These are phyloP conservation scores for Mylabris sibirica DNA, from an alignment of 2,888 invertebrate species.

Conservation along the genomic window DNA sequence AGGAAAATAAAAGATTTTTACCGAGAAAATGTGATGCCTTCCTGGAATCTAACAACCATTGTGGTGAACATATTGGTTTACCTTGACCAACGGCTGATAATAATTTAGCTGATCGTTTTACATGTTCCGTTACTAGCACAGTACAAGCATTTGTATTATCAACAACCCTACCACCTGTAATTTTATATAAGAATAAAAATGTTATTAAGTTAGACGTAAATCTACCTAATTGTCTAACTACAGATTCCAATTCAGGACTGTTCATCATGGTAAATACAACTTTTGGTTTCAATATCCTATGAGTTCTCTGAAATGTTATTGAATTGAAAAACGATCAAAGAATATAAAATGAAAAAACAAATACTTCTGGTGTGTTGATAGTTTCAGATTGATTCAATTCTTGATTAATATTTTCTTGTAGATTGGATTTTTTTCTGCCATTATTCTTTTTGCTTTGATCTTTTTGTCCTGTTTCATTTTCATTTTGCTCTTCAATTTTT, in stretches of 20 bases:
- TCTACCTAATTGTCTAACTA: constrained; percentile 53
- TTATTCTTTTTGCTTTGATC: background rate
- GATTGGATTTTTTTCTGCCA: background rate
- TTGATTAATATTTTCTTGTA: background rate
- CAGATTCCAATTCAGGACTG: constrained; percentile 52
- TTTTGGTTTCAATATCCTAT: constrained; percentile 53
- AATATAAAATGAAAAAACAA: constrained; percentile 15
- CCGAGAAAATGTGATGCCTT: constrained; percentile 54
- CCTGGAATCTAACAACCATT: constrained; percentile 55
- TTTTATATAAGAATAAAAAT: background rate
- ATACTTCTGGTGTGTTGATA: constrained; percentile 26
- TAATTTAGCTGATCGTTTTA: constrained; percentile 68
- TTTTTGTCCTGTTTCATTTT: background rate
- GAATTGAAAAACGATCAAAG: constrained; percentile 12
- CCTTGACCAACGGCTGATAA: constrained; percentile 68
- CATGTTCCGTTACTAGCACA: constrained; percentile 66
- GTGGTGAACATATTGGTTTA: constrained; percentile 65
- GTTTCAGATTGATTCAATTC: constrained; percentile 15
- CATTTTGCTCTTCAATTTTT: constrained; percentile 4
- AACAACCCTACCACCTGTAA: constrained; percentile 66
- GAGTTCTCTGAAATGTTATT: constrained; percentile 44
- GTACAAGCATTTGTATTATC: constrained; percentile 60
- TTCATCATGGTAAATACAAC: constrained; percentile 60
- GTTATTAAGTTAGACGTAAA: background rate
- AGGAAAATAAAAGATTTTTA: constrained; percentile 45